These are phyloP conservation scores for Geococcyx californianus DNA, from an alignment of 2,113 vertebrate species.

Conservation along the genomic window DNA sequence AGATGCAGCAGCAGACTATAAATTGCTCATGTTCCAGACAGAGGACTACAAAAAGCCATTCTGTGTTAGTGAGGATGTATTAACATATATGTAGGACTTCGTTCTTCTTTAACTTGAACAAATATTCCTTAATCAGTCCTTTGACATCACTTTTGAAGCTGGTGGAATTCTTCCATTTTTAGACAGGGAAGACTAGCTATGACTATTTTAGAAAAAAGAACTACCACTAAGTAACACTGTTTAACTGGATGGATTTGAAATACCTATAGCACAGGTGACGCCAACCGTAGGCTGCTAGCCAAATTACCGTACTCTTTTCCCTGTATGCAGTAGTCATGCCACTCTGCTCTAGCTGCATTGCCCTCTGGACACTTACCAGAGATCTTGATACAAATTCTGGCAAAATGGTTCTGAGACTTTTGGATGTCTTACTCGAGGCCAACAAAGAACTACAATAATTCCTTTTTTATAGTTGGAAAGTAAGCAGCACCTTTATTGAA, in stretches of 20 bases:
- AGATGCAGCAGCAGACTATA: conserved; percentile 36
- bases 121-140: conserved; percentile 39
- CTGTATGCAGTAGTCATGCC: background rate
- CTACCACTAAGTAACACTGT: background rate
- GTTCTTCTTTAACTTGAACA: conserved; percentile 2
- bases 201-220: background rate
- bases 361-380: background rate
- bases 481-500: too few relatives aligned
- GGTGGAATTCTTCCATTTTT: background rate
- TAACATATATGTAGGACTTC: conserved; percentile 31
- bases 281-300: background rate
- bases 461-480: too few relatives aligned
- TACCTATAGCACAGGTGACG: conserved; percentile 16
- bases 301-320: background rate
- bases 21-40: conserved; percentile 42
- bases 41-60: conserved; percentile 47
- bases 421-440: too few relatives aligned
- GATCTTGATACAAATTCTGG: background rate
- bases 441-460: too few relatives aligned
- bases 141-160: background rate
- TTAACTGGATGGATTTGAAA: conserved; percentile 1
- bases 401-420: background rate
- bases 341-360: background rate
- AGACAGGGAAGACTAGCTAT: background rate
- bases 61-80: conserved; percentile 7